These are phyloP conservation scores for Plectropomus leopardus DNA, from an alignment of 2,113 vertebrate species.

Conservation along the genomic window DNA sequence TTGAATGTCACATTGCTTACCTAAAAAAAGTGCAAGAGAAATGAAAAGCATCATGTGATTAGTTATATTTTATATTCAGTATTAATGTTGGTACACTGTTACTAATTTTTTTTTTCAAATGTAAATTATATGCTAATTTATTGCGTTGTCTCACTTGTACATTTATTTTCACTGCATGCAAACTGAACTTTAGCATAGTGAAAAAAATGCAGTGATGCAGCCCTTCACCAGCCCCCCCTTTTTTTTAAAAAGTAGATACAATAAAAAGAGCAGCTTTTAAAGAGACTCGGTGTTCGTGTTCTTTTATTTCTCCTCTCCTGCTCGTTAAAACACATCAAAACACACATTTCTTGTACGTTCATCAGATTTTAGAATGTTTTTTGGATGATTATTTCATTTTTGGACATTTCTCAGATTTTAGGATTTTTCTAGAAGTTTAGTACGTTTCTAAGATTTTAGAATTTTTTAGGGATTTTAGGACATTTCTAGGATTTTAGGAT, in stretches of 20 bases:
- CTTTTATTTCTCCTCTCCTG: neutral
- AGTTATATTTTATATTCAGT: slow-evolving; percentile 98
- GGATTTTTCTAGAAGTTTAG: no score
- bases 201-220: slow-evolving; percentile 89
- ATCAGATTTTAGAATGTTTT: no score
- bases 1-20: slow-evolving; percentile 95
- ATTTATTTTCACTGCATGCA: slow-evolving; percentile 93
- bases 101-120: slow-evolving; percentile 92
- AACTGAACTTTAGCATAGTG: slow-evolving; percentile 90
- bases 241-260: slow-evolving; percentile 90
- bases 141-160: slow-evolving; percentile 95
- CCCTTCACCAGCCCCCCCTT: slow-evolving; percentile 85
- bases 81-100: slow-evolving; percentile 99
- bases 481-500: no score
- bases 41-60: slow-evolving; percentile 90
- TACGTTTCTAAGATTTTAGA: no score
- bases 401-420: no score
- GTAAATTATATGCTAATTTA: slow-evolving; percentile 99
- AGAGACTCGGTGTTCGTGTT: slow-evolving; percentile 58
- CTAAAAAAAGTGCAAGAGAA: slow-evolving; percentile 88
- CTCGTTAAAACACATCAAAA: slow-evolving; percentile 43
- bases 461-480: no score
- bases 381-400: no score
- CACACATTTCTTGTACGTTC: neutral
- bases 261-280: slow-evolving; percentile 93